A percentile compares a stretch with the other conserved stretches of the same genome.
Conservation (phyloP, 2,797 vertebrate species). For the Schizopygopsis malacanthus region DNA sequence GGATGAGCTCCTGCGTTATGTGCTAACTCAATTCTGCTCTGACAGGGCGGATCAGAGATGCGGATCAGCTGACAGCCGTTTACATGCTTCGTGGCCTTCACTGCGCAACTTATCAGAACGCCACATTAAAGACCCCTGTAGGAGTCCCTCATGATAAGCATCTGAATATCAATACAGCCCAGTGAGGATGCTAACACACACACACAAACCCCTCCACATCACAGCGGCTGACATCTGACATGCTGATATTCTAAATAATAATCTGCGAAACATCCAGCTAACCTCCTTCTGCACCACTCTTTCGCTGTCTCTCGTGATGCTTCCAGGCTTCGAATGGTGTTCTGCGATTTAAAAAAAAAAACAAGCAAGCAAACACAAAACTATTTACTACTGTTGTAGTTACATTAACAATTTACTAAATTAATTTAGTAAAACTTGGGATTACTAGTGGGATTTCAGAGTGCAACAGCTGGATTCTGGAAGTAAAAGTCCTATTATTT, state of each 20-base stretch:
- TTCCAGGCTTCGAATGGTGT: neutral
- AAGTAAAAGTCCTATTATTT: neutral
- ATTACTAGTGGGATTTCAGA: neutral
- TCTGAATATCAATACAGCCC: constrained; percentile 68
- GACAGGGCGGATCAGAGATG: constrained; percentile 57
- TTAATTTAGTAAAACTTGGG: neutral
- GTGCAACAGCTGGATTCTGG: neutral
- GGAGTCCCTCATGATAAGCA: constrained; percentile 56
- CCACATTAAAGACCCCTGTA: constrained; percentile 62
- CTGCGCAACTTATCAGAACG: constrained; percentile 52
- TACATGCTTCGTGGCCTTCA: constrained; percentile 59
- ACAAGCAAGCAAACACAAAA: neutral
- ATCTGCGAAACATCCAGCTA: constrained; percentile 53
- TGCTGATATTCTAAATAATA: constrained; percentile 58
- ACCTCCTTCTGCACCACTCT: constrained; percentile 4
- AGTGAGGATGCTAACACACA: constrained; percentile 51
- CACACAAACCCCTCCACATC: constrained; percentile 40
- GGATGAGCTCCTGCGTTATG: constrained; percentile 44
- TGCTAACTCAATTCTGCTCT: constrained; percentile 57
- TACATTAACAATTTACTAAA: neutral
- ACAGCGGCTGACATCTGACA: constrained; percentile 52
- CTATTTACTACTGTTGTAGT: neutral
- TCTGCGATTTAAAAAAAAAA: neutral
- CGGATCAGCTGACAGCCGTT: constrained; percentile 59
- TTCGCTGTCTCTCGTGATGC: neutral